Conservation (phyloP, 2,113 vertebrate species). For the Lepus americanus region DNA sequence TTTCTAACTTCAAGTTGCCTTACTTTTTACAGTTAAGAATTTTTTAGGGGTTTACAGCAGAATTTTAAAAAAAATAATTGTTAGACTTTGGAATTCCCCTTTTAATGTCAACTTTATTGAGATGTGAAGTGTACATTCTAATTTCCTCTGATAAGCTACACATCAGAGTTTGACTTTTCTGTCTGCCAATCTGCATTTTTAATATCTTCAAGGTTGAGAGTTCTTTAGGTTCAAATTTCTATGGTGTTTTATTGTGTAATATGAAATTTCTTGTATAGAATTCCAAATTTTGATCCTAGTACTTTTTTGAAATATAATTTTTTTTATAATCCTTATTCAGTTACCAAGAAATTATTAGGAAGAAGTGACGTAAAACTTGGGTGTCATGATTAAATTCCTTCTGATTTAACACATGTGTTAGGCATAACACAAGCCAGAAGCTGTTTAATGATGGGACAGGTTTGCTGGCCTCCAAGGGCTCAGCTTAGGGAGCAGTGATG, state of each 20-base stretch:
- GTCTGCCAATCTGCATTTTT: conserved; percentile 49
- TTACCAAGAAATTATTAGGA: conserved; percentile 64
- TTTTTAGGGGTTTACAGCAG: conserved; percentile 36
- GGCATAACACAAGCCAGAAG: not conserved
- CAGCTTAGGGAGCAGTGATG: too few relatives aligned
- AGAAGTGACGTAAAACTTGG: conserved; percentile 39
- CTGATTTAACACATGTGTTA: not conserved
- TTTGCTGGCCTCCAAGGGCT: not conserved
- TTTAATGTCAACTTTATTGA: conserved; percentile 33
- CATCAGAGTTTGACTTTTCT: conserved; percentile 40
- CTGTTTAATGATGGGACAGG: not conserved
- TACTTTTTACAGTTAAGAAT: conserved; percentile 73
- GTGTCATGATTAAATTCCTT: not conserved
- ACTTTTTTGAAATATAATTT: conserved; percentile 26
- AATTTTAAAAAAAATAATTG: conserved; percentile 48
- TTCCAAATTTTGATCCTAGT: conserved; percentile 25
- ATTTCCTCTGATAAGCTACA: conserved; percentile 51
- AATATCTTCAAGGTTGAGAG: conserved; percentile 43
- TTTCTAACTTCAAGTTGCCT: conserved; percentile 71
- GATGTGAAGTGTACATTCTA: conserved; percentile 52
- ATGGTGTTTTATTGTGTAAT: conserved; percentile 13
- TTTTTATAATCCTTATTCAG: conserved; percentile 58
- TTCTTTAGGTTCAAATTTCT: conserved; percentile 65
- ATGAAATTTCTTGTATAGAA: conserved; percentile 58
- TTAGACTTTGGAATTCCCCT: conserved; percentile 55